Conservation (phyloP, 2,888 invertebrate species). For the Theodoxus fluviatilis region DNA sequence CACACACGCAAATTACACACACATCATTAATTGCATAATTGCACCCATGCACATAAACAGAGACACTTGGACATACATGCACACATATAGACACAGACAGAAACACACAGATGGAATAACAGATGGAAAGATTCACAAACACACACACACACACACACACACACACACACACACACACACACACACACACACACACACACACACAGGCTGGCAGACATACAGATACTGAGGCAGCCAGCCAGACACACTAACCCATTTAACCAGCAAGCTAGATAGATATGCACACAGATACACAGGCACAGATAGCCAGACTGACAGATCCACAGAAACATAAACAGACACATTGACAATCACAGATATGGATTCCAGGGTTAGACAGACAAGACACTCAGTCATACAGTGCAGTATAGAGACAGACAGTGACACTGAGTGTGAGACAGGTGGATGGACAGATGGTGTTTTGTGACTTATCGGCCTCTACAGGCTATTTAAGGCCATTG, state of each 20-base stretch:
- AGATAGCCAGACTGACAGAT: neutral
- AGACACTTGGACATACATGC: neutral
- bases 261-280: too few relatives aligned
- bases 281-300: constrained; percentile 6
- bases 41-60: neutral
- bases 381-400: neutral
- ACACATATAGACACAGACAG: neutral
- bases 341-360: neutral
- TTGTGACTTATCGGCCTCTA: too few relatives aligned
- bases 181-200: constrained; percentile 16
- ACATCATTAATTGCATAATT: too few relatives aligned
- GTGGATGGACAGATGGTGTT: too few relatives aligned
- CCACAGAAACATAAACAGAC: constrained; percentile 1
- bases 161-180: constrained; percentile 14
- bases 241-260: neutral
- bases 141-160: neutral
- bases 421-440: neutral
- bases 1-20: neutral
- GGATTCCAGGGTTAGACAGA: too few relatives aligned
- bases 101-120: neutral
- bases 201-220: neutral
- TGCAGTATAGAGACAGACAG: neutral
- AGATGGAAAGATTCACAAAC: neutral
- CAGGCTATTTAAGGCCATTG: too few relatives aligned
- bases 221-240: neutral